phyloP scores from a whole-genome alignment of 2,113 vertebrate genomes.

The Perognathus longimembris region DNA sequence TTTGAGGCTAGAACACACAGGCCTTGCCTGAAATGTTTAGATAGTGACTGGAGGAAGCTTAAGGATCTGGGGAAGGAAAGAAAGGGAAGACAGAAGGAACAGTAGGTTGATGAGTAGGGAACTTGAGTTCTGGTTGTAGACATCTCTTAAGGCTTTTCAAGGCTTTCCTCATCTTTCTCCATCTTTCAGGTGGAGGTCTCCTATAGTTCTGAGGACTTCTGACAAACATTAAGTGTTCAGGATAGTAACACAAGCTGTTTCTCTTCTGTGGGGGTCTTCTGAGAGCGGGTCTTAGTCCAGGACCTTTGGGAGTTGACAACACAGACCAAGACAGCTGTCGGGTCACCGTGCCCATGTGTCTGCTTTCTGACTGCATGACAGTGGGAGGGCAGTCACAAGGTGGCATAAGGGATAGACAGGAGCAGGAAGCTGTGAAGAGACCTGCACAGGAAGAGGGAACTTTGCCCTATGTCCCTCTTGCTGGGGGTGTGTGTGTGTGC shows the following conservation, averaged over 20 bases:
- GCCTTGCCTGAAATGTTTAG: neutral
- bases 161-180: neutral
- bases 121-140: neutral
- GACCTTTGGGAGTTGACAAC: neutral
- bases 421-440: neutral
- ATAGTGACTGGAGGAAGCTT: neutral
- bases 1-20: conserved; percentile 37
- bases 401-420: neutral
- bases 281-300: neutral
- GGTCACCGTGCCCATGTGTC: neutral
- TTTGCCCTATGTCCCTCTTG: neutral
- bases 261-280: neutral
- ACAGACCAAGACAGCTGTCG: neutral
- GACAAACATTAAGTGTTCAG: neutral
- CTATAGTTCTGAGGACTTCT: neutral
- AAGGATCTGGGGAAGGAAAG: neutral
- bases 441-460: neutral
- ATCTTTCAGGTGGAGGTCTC: neutral
- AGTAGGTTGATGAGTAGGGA: neutral
- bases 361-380: neutral
- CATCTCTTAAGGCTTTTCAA: neutral
- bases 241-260: neutral
- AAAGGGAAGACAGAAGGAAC: neutral
- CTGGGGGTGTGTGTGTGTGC: fast-evolving
- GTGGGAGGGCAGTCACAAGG: neutral